Conservation (phyloP, 2,797 vertebrate species). For the Anguilla megastoma region DNA sequence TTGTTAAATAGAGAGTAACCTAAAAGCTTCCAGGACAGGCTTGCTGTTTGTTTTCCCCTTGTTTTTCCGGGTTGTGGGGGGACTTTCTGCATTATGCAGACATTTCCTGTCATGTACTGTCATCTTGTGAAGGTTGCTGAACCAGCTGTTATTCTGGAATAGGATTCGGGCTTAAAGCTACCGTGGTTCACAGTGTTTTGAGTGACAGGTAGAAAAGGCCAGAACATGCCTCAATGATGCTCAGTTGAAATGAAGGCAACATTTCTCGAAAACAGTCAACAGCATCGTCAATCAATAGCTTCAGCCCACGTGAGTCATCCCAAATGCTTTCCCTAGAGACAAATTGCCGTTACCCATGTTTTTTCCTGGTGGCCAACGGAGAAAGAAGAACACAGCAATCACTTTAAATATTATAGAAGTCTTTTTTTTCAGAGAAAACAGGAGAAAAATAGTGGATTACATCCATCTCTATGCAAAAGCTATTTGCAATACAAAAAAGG, state of each 20-base stretch:
- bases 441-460: slow-evolving; percentile 40
- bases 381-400: slow-evolving; percentile 41
- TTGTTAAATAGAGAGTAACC: slow-evolving; percentile 62
- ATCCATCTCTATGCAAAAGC: slow-evolving; percentile 49
- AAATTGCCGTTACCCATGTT: background rate
- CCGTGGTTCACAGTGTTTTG: slow-evolving; percentile 38
- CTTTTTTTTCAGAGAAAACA: slow-evolving; percentile 41
- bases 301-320: slow-evolving; percentile 37
- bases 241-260: slow-evolving; percentile 10
- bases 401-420: slow-evolving; percentile 31
- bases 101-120: slow-evolving; percentile 35
- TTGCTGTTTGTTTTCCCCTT: background rate
- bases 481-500: slow-evolving; percentile 54
- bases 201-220: background rate
- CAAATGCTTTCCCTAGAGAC: slow-evolving; percentile 7
- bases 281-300: slow-evolving; percentile 27
- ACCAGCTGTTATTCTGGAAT: slow-evolving; percentile 55
- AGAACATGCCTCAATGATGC: slow-evolving; percentile 35
- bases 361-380: slow-evolving; percentile 35
- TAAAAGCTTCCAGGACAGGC: slow-evolving; percentile 38
- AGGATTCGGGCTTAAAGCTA: slow-evolving; percentile 54
- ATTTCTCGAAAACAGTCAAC: slow-evolving; percentile 31
- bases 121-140: slow-evolving; percentile 40
- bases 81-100: slow-evolving; percentile 47
- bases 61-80: slow-evolving; percentile 20